Evolutionary conservation across 2,113 vertebrate genomes (phyloP).

Genomic region (Arvicanthis niloticus): DNA sequence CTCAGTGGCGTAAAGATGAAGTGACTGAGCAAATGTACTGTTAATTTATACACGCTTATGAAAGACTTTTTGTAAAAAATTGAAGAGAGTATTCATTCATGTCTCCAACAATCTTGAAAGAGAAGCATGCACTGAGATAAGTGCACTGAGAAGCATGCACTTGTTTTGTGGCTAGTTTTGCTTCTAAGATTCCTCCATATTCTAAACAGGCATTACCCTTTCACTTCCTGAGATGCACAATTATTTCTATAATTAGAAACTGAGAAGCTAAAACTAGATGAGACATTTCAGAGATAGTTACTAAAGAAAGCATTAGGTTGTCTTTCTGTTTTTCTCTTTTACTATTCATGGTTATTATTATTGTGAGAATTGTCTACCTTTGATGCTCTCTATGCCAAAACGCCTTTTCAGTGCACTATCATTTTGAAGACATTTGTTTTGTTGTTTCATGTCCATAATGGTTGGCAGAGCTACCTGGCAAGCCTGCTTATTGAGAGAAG

Average conservation of each 20-base stretch:
- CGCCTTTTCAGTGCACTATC: neutral
- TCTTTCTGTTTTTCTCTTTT: neutral
- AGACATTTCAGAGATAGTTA: neutral
- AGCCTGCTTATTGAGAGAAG: neutral
- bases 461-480: neutral
- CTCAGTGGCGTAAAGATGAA: neutral
- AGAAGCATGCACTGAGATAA: neutral
- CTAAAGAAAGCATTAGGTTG: neutral
- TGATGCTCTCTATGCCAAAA: neutral
- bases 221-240: neutral
- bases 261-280: slow-evolving; percentile 9
- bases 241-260: neutral
- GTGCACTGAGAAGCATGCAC: too few species aligned
- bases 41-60: neutral
- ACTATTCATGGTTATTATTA: neutral
- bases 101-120: neutral
- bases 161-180: neutral
- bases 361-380: neutral
- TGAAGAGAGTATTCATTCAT: neutral
- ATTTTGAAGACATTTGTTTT: neutral
- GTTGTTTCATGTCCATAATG: neutral
- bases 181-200: neutral
- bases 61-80: neutral
- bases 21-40: neutral
- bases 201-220: neutral